A percentile compares a stretch with the other conserved stretches of the same genome.
These are phyloP conservation scores for Scaptomyza montana DNA, from an alignment of 1,140 invertebrate species.

Conservation along the genomic window DNA sequence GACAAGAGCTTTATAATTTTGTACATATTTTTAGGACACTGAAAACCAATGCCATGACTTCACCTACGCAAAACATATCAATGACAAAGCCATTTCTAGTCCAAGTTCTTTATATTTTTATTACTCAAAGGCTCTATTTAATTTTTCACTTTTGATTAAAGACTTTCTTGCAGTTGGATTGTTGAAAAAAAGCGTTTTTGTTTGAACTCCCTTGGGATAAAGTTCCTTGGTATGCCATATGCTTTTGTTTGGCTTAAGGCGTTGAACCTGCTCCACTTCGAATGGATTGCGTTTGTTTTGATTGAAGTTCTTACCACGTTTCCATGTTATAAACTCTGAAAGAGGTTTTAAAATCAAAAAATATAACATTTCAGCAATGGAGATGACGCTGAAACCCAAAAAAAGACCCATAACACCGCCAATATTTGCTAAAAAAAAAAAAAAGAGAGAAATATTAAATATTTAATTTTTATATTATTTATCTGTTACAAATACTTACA, in stretches of 20 bases:
- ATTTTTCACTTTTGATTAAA: background rate
- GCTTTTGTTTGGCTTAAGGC: background rate
- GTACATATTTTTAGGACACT: constrained; percentile 5
- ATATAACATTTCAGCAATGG: constrained; percentile 89
- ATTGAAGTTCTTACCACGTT: constrained; percentile 4
- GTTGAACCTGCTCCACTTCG: background rate
- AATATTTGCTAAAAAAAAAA: constrained; percentile 87
- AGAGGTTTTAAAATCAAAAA: constrained; percentile 86
- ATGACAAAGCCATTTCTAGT: too few species aligned
- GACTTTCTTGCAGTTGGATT: background rate
- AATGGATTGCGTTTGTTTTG: constrained; percentile 10
- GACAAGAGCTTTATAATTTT: background rate
- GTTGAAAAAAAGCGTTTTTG: background rate
- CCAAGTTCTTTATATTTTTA: too few species aligned
- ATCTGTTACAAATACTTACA: constrained; percentile 84
- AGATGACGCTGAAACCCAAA: constrained; percentile 92
- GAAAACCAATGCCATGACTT: background rate
- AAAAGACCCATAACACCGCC: constrained; percentile 92
- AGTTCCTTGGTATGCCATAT: constrained; percentile 60
- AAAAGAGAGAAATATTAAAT: background rate
- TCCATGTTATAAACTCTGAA: constrained; percentile 58
- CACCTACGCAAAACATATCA: too few species aligned
- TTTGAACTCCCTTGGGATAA: constrained; percentile 52
- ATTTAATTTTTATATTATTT: too few species aligned
- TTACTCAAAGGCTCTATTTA: constrained; percentile 4